Base-by-base conservation (phyloP, 2,888 invertebrate genomes). In the Drosophila kokeensis region DNA sequence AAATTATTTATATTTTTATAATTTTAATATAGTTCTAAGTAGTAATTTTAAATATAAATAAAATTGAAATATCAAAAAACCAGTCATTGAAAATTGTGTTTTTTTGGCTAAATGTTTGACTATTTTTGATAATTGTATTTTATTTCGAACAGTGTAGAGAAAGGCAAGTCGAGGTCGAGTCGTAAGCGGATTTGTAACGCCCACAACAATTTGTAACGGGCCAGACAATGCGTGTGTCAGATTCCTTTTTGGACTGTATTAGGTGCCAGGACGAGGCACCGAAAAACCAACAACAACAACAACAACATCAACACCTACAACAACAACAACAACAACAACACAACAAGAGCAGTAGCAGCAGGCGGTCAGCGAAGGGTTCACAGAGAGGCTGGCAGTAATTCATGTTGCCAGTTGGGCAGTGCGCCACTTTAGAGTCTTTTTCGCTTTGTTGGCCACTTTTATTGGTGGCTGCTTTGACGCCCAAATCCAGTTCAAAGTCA, bases 171-270 rank as follows among this genome's bases (percentile, higher is more conserved):
- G 69, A 68, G 68, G 57, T 40, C 57, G 40, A 40, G 60, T 66
- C 68, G 72, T 91, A 92, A 92, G 92, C 91, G 90, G 93, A 93
- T 92, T 92, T 92, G 90, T 72, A 92, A 92, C 93, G 93, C 93
- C 92, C 93, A 92, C 93, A 93, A 93, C 91, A 93, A 93, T 93
- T 92, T 93, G 92, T 92, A 89, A 91, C 89, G 92, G 92, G 83
- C 59, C 66, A 69, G 87, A 87, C 86, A 83, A 70, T 73, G 83
- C 67, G 69, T 79, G 86, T 69, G 75, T 70, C 66, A 40, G 49
- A 52, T 61, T 53, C 58, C 58, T 55, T 45, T 62, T 72, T 27
- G 42, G 32, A 58, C 52, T 50, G 76, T 53, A 36, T 59, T 63
- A 79, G 67, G 76, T 79, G 69, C 68, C 62, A 58, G 48, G 58